Conservation (phyloP, 2,113 vertebrate genomes). For the Podarcis muralis region DNA sequence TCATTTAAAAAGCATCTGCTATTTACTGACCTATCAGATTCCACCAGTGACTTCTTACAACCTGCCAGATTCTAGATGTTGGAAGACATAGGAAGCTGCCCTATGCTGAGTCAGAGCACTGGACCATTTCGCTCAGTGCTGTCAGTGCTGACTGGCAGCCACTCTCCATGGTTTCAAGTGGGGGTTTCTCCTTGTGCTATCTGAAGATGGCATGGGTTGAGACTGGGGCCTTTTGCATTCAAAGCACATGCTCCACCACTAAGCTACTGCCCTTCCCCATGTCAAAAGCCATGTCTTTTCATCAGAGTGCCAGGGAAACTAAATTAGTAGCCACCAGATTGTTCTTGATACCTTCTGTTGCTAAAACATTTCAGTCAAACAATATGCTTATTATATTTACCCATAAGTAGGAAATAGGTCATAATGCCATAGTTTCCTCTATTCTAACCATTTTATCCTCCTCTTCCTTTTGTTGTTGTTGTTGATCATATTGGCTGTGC, state of each 20-base stretch:
- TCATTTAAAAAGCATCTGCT: neutral
- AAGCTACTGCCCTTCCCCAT: no score
- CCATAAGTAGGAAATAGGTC: neutral
- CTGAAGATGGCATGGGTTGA: no score
- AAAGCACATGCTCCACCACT: no score
- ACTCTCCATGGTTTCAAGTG: no score
- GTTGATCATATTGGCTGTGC: neutral
- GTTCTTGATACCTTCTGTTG: neutral
- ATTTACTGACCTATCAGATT: neutral
- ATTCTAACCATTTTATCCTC: neutral
- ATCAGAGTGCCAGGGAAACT: neutral
- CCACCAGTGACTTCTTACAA: neutral
- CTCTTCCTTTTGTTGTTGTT: neutral
- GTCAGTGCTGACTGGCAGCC: no score
- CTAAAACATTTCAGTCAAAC: neutral
- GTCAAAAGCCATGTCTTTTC: neutral
- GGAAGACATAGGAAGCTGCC: no score
- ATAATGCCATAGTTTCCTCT: neutral
- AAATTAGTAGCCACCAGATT: neutral
- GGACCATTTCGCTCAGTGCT: no score
- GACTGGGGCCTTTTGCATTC: no score
- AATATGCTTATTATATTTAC: neutral
- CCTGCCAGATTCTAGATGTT: neutral
- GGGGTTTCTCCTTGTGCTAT: no score
- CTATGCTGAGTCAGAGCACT: no score